These are phyloP conservation scores for Halcyon badia DNA, from an alignment of 2,797 vertebrate species.

Conservation along the genomic window DNA sequence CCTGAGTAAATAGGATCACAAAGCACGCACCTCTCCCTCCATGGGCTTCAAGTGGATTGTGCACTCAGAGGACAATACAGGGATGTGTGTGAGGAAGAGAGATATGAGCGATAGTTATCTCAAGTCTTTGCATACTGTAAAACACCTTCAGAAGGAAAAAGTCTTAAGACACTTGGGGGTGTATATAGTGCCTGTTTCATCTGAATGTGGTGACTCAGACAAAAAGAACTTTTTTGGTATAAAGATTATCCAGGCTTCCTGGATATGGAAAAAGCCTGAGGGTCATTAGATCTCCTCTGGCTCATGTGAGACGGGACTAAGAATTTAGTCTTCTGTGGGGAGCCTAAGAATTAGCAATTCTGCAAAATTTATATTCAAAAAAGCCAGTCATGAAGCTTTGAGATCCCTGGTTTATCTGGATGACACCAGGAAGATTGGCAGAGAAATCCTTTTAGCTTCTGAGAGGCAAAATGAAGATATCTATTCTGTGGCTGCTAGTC, in stretches of 20 bases:
- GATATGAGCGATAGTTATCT: not conserved
- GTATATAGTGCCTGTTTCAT: not conserved
- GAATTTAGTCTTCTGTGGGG: not conserved
- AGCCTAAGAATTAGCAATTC: not conserved
- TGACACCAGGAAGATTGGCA: not conserved
- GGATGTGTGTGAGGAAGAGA: constrained; percentile 61
- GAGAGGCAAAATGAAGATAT: not conserved
- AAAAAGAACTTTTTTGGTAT: not conserved
- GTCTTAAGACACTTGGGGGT: not conserved
- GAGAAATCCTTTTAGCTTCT: not conserved
- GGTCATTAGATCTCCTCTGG: not conserved
- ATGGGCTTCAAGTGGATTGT: not conserved
- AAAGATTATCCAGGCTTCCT: not conserved
- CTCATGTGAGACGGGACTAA: not conserved
- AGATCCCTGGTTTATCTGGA: not conserved
- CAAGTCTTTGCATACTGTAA: not conserved
- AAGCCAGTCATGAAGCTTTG: not conserved
- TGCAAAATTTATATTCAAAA: not conserved
- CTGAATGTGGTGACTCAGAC: not conserved
- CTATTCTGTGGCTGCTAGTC: not conserved
- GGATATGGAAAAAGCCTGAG: not conserved
- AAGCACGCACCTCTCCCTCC: not conserved
- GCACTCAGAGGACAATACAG: constrained; percentile 23
- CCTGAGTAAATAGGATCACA: not conserved
- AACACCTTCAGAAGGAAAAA: constrained; percentile 25